Conservation (phyloP, 2,888 invertebrate genomes). For the Chrysopilus asiliformis region DNA sequence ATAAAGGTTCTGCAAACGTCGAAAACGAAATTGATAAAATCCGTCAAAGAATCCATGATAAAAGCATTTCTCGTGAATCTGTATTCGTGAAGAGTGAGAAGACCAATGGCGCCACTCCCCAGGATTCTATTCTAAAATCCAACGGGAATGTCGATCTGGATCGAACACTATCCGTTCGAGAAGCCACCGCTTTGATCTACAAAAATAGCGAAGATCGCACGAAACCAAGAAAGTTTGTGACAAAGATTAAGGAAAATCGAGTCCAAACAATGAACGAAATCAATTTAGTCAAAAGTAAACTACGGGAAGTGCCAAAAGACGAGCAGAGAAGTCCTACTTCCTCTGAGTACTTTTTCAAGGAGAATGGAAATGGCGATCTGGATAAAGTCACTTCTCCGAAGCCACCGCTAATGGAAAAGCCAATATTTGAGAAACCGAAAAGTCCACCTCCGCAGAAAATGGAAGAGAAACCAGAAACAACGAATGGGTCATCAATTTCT, state of each 20-base stretch:
- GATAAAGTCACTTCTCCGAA: slow-evolving; percentile 2
- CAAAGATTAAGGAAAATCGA: too few relatives aligned
- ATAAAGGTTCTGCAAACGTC: neutral
- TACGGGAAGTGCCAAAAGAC: neutral
- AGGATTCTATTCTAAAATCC: slow-evolving; percentile 3
- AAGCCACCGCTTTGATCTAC: neutral
- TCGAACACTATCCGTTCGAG: neutral
- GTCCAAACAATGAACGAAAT: neutral
- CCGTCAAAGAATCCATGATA: neutral
- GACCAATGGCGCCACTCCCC: neutral
- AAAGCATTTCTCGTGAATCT: too few relatives aligned
- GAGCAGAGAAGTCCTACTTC: neutral
- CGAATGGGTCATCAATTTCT: neutral
- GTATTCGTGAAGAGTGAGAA: too few relatives aligned
- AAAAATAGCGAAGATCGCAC: neutral
- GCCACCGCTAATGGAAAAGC: neutral
- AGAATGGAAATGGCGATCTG: too few relatives aligned
- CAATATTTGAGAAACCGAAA: neutral
- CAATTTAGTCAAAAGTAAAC: neutral
- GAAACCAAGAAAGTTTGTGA: too few relatives aligned
- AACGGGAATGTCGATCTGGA: slow-evolving; percentile 1
- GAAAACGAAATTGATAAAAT: neutral
- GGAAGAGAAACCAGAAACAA: neutral
- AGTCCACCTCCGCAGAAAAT: neutral
- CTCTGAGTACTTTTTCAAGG: too few relatives aligned